phyloP scores from a whole-genome alignment of 2,797 vertebrate genomes.

The Allobates femoralis region DNA sequence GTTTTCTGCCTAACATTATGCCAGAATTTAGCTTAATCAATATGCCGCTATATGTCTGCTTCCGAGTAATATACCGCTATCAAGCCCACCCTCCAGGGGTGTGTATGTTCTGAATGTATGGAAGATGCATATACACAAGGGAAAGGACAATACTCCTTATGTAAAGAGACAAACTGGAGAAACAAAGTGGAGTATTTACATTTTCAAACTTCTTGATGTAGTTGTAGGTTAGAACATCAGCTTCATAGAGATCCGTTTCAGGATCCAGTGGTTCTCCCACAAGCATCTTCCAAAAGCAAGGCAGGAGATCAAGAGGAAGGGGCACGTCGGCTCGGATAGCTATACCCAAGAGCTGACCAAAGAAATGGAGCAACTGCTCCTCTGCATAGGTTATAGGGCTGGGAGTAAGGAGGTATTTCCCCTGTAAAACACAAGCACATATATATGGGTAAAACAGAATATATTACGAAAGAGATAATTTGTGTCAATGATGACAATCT shows the following conservation, averaged over 20 bases:
- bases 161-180: not conserved
- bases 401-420: constrained; percentile 92
- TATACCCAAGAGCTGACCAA: constrained; percentile 94
- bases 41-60: not conserved
- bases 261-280: constrained; percentile 88
- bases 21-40: too few species aligned
- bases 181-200: constrained; percentile 71
- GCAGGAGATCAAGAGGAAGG: constrained; percentile 91
- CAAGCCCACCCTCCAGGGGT: not conserved
- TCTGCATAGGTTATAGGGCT: constrained; percentile 93
- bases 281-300: constrained; percentile 96
- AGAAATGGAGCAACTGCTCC: constrained; percentile 95
- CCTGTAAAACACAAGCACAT: constrained; percentile 74
- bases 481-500: not conserved
- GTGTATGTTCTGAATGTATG: not conserved
- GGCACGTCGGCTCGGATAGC: constrained; percentile 95
- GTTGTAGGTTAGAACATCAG: constrained; percentile 93
- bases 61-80: not conserved
- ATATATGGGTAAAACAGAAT: not conserved
- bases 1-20: too few species aligned
- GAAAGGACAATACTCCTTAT: not conserved
- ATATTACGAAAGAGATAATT: not conserved
- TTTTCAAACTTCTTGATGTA: constrained; percentile 94
- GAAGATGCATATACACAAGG: not conserved
- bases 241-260: constrained; percentile 91